Percentiles rank a stretch among this genome's conserved stretches.
Conservation (phyloP, 2,888 invertebrate genomes). For the Elmis aenea region DNA sequence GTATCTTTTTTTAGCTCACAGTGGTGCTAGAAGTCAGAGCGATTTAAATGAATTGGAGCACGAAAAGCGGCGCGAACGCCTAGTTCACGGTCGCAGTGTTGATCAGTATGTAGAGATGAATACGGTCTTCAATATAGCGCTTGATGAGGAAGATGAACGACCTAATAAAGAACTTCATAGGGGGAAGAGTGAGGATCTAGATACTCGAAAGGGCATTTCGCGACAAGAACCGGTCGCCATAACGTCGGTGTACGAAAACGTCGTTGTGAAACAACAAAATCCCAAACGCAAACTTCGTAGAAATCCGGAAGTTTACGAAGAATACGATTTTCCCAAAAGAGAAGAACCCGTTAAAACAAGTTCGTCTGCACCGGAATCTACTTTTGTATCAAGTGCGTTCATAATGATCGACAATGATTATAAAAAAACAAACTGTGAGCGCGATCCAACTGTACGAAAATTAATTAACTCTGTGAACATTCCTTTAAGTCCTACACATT, state of each 20-base stretch:
- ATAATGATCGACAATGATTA: slow-evolving; percentile 50
- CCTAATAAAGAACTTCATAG: slow-evolving; percentile 40
- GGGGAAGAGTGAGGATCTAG: slow-evolving; percentile 46
- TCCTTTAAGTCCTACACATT: slow-evolving; percentile 85
- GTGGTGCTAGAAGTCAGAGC: slow-evolving; percentile 64
- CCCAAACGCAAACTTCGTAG: slow-evolving; percentile 65
- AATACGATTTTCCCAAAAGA: slow-evolving; percentile 51
- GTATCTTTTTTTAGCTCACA: slow-evolving; percentile 59
- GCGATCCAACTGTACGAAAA: slow-evolving; percentile 17
- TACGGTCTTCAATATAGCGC: slow-evolving; percentile 49
- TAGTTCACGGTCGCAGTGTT: slow-evolving; percentile 68
- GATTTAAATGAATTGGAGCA: slow-evolving; percentile 64
- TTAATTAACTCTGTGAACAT: slow-evolving; percentile 36
- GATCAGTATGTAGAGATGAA: slow-evolving; percentile 77
- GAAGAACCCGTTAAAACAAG: slow-evolving; percentile 31
- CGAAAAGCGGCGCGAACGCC: slow-evolving; percentile 46
- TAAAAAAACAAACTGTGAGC: slow-evolving; percentile 32
- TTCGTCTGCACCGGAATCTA: slow-evolving; percentile 44
- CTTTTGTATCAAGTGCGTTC: slow-evolving; percentile 53
- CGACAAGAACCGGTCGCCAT: slow-evolving; percentile 65
- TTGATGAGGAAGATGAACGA: slow-evolving; percentile 41
- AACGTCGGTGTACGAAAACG: slow-evolving; percentile 68
- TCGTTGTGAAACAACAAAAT: slow-evolving; percentile 66
- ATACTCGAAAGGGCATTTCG: slow-evolving; percentile 45
- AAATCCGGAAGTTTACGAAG: slow-evolving; percentile 58